A percentile compares a stretch with the other conserved stretches of the same genome.
These are phyloP conservation scores for Rhynchophorus ferrugineus DNA, from an alignment of 1,140 invertebrate species.

Conservation along the genomic window DNA sequence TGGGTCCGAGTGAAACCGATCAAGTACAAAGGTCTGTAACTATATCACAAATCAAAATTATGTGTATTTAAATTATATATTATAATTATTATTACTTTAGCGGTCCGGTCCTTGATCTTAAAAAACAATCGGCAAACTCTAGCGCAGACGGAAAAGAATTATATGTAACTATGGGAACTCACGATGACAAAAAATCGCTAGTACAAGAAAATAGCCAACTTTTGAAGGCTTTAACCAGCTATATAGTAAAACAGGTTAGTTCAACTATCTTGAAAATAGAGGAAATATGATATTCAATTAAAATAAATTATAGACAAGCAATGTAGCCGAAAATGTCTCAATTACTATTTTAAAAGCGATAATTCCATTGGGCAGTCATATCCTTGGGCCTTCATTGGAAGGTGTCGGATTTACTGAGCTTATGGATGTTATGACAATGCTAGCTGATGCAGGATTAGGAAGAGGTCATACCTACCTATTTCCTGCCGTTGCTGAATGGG, in stretches of 20 bases:
- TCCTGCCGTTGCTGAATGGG: constrained; percentile 69
- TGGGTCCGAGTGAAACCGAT: constrained; percentile 45
- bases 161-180: constrained; percentile 30
- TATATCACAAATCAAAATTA: too few relatives aligned
- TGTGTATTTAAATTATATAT: too few relatives aligned
- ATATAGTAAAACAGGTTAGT: constrained; percentile 59
- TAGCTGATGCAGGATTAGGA: constrained; percentile 73
- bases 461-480: constrained; percentile 73
- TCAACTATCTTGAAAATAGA: background rate
- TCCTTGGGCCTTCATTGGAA: constrained; percentile 58
- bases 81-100: constrained; percentile 25
- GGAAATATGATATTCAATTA: background rate
- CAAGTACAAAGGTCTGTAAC: too few relatives aligned
- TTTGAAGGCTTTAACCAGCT: constrained; percentile 62
- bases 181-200: constrained; percentile 42
- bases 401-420: constrained; percentile 71
- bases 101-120: constrained; percentile 1
- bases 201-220: constrained; percentile 64
- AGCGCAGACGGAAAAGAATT: constrained; percentile 26
- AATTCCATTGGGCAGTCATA: constrained; percentile 63
- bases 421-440: constrained; percentile 72
- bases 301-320: constrained; percentile 42
- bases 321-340: constrained; percentile 59
- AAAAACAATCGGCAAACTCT: constrained; percentile 9
- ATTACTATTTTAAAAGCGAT: constrained; percentile 67